Evolutionary conservation across 1,140 invertebrate genomes (phyloP).

Genomic region (Diabrotica virgifera): DNA sequence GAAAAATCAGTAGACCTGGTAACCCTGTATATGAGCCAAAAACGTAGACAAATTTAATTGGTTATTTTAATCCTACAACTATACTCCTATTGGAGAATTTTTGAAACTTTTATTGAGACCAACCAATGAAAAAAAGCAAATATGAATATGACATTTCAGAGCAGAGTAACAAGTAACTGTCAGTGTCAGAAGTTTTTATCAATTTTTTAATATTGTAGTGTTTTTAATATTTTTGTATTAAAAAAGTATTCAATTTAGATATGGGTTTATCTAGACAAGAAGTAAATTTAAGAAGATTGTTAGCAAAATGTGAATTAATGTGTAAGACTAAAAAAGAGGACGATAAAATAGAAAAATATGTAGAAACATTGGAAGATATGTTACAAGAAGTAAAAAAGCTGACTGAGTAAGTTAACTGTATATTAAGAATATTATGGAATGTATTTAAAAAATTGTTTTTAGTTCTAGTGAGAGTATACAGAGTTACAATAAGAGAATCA

Average conservation of each 20-base stretch:
- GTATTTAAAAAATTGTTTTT: slow-evolving; percentile 17
- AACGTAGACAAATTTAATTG: too few relatives aligned
- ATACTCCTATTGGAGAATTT: too few relatives aligned
- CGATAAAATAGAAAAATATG: slow-evolving; percentile 70
- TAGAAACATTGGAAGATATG: slow-evolving; percentile 67
- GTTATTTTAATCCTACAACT: too few relatives aligned
- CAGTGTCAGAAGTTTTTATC: too few relatives aligned
- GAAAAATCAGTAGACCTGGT: too few relatives aligned
- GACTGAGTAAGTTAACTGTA: slow-evolving; percentile 54
- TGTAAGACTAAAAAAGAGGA: slow-evolving; percentile 66
- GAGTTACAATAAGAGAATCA: slow-evolving; percentile 34
- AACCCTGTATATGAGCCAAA: too few relatives aligned
- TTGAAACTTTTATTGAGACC: too few relatives aligned
- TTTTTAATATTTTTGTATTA: too few relatives aligned
- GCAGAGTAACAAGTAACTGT: too few relatives aligned
- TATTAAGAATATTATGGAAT: background rate
- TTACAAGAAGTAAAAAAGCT: slow-evolving; percentile 61
- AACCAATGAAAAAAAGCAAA: too few relatives aligned
- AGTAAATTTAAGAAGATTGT: slow-evolving; percentile 66
- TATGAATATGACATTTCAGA: too few relatives aligned
- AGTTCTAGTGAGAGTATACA: slow-evolving; percentile 31
- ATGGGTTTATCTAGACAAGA: slow-evolving; percentile 58
- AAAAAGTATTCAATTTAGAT: background rate
- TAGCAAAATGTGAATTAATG: slow-evolving; percentile 68
- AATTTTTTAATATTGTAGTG: too few relatives aligned